phyloP scores from a whole-genome alignment of 2,888 invertebrate species.

The Cordilura impudica region DNA sequence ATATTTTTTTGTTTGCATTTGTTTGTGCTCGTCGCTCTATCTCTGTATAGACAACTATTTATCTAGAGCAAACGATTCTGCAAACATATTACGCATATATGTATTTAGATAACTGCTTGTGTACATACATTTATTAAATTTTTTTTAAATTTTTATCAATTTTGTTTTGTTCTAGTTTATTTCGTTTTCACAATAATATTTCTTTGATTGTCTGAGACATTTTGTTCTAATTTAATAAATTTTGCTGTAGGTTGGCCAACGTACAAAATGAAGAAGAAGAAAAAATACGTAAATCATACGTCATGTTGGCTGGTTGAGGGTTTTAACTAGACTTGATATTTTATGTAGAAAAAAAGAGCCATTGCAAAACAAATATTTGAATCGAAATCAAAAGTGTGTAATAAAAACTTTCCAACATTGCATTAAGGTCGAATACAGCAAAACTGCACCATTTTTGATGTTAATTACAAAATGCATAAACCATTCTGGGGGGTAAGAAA shows the following conservation, averaged over 20 bases:
- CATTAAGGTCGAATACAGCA: too few species aligned
- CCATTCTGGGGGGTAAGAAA: too few species aligned
- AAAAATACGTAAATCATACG: slow-evolving; percentile 25
- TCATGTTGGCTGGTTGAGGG: slow-evolving; percentile 2
- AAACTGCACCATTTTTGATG: too few species aligned
- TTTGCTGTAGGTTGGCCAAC: slow-evolving; percentile 20
- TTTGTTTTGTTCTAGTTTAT: slow-evolving; percentile 20
- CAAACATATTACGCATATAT: slow-evolving; percentile 32
- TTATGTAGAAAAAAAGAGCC: too few species aligned
- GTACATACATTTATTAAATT: slow-evolving; percentile 3
- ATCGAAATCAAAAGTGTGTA: too few species aligned
- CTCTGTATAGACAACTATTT: slow-evolving; percentile 23
- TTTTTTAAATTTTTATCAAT: slow-evolving; percentile 5
- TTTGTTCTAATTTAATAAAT: slow-evolving; percentile 22
- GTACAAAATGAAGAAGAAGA: not conserved
- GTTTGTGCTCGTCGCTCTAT: not conserved
- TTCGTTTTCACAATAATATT: slow-evolving; percentile 16
- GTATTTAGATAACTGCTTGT: slow-evolving; percentile 46
- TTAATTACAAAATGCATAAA: too few species aligned
- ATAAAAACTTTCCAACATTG: too few species aligned
- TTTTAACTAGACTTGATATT: too few species aligned
- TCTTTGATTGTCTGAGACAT: slow-evolving; percentile 30
- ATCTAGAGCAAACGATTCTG: slow-evolving; percentile 53
- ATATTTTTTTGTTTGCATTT: slow-evolving; percentile 25
- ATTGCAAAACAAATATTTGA: too few species aligned